Percentiles rank a stretch among this genome's conserved stretches.
Conservation (phyloP, 2,888 invertebrate species). For the Lasioglossum pauxillum region DNA sequence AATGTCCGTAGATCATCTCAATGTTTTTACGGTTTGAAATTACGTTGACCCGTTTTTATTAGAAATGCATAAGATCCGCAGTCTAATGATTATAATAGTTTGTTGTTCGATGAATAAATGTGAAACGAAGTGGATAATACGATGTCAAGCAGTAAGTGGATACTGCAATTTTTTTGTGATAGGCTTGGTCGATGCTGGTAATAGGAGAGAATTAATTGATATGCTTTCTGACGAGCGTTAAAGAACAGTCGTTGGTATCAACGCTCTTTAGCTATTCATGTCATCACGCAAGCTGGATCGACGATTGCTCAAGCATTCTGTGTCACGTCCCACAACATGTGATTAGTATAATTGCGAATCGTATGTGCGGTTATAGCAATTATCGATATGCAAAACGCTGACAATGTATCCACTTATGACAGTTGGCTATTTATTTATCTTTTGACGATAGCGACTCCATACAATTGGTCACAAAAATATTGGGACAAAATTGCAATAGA, state of each 20-base stretch:
- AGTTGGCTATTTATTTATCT: background rate
- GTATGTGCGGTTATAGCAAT: background rate
- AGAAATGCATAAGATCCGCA: too few relatives aligned
- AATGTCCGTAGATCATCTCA: too few relatives aligned
- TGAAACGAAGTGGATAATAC: background rate
- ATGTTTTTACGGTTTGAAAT: too few relatives aligned
- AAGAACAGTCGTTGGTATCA: conserved; percentile 1
- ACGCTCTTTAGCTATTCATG: conserved; percentile 14
- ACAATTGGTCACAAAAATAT: too few relatives aligned
- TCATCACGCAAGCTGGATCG: conserved; percentile 6
- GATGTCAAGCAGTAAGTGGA: background rate
- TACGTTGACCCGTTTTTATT: too few relatives aligned
- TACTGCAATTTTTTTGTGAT: background rate
- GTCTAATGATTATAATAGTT: background rate
- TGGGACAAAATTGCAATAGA: too few relatives aligned
- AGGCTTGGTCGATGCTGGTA: background rate
- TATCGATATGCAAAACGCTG: background rate
- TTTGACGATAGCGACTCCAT: background rate
- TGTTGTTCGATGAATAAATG: background rate
- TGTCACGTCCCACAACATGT: conserved; percentile 7
- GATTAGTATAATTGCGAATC: conserved; percentile 5
- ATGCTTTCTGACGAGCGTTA: background rate
- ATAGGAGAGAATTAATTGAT: background rate
- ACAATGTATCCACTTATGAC: background rate
- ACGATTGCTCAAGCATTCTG: conserved; percentile 3